Percentiles rank a stretch among this genome's conserved stretches.
These are phyloP conservation scores for Reticulitermes lucifugus DNA, from an alignment of 2,888 invertebrate genomes.

Conservation along the genomic window DNA sequence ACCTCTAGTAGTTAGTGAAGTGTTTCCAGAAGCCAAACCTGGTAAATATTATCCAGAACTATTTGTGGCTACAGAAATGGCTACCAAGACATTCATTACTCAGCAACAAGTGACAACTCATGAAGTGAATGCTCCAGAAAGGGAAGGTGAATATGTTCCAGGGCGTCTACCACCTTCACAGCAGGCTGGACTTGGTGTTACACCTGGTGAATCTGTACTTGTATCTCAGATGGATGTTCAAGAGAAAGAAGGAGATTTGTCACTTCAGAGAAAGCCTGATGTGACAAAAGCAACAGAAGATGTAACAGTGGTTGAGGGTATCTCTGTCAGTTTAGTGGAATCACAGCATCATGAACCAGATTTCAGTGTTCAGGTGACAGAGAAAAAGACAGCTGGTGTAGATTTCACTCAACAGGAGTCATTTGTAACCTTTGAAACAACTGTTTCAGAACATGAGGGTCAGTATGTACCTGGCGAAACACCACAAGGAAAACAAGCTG, in stretches of 20 bases:
- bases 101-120: constrained; percentile 74
- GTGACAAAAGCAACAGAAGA: constrained; percentile 67
- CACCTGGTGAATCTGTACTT: constrained; percentile 71
- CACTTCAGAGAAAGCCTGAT: constrained; percentile 62
- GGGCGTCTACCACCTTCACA: constrained; percentile 72
- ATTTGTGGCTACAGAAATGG: constrained; percentile 83
- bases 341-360: constrained; percentile 64
- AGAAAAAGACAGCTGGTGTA: constrained; percentile 71
- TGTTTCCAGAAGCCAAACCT: constrained; percentile 76
- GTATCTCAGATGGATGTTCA: constrained; percentile 69
- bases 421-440: constrained; percentile 70
- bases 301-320: constrained; percentile 63
- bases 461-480: constrained; percentile 65
- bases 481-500: constrained; percentile 62
- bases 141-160: constrained; percentile 72
- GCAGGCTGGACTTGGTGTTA: constrained; percentile 70
- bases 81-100: constrained; percentile 73
- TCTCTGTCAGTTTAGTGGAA: constrained; percentile 73
- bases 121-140: constrained; percentile 75
- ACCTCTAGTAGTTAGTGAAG: constrained; percentile 75
- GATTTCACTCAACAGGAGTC: constrained; percentile 73
- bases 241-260: constrained; percentile 75
- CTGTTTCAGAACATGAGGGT: constrained; percentile 71
- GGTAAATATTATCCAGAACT: constrained; percentile 83
- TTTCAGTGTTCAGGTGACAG: constrained; percentile 45